Evolutionary conservation across 2,888 invertebrate species (phyloP).

Genomic region (Hemicrepidius hirtus): DNA sequence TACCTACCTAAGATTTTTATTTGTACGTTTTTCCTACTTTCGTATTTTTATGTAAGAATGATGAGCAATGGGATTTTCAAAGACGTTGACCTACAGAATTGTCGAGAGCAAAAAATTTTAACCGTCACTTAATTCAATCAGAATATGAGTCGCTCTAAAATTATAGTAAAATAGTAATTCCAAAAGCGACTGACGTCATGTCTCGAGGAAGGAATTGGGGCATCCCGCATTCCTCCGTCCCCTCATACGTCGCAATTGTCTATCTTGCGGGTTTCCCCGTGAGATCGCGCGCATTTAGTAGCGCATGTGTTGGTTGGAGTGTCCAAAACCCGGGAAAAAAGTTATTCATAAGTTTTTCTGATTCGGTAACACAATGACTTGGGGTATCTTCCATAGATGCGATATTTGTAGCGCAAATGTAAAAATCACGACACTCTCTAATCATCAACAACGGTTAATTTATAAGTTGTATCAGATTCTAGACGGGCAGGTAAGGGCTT

Average conservation of each 20-base stretch:
- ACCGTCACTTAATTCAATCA: constrained; percentile 5
- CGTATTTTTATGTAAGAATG: constrained; percentile 15
- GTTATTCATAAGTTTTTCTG: constrained; percentile 44
- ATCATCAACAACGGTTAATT: background rate
- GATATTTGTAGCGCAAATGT: constrained; percentile 13
- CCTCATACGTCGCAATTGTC: constrained; percentile 3
- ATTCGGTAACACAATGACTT: constrained; percentile 35
- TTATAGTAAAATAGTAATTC: constrained; percentile 22
- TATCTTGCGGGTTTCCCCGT: constrained; percentile 44
- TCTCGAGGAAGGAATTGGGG: constrained; percentile 35
- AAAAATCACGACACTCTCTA: constrained; percentile 1
- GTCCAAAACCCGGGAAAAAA: constrained; percentile 45
- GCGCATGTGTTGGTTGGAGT: constrained; percentile 30
- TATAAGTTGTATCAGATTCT: background rate
- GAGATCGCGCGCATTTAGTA: constrained; percentile 35
- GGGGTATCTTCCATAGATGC: constrained; percentile 24
- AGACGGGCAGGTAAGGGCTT: constrained; percentile 5
- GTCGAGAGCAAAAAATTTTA: background rate
- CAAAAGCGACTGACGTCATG: constrained; percentile 28
- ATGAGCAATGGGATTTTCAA: constrained; percentile 29
- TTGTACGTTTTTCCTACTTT: too few relatives aligned
- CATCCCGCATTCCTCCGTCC: constrained; percentile 31
- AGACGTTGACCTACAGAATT: constrained; percentile 18
- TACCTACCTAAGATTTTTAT: background rate
- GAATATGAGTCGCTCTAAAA: constrained; percentile 15